Percentiles rank a stretch among this genome's conserved stretches.
Evolutionary conservation across 2,888 invertebrate genomes (phyloP).

Genomic region (Agonopterix heracliana): DNA sequence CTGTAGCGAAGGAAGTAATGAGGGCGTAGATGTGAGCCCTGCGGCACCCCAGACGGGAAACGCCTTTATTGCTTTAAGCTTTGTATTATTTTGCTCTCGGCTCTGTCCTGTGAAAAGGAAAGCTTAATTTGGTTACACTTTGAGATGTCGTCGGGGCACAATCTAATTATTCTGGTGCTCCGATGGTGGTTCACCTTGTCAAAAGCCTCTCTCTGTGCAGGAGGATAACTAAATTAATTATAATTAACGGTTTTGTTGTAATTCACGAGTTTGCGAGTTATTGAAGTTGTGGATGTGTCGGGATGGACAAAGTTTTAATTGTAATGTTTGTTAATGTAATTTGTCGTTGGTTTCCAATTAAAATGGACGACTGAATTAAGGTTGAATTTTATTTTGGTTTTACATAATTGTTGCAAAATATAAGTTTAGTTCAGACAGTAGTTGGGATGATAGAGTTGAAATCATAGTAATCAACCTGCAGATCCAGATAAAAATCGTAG

Average conservation of each 20-base stretch:
- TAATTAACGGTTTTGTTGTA: slow-evolving; percentile 37
- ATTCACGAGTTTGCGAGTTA: slow-evolving; percentile 5
- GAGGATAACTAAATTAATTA: slow-evolving; percentile 44
- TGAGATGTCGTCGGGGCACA: slow-evolving; percentile 72
- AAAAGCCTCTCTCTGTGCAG: slow-evolving; percentile 54
- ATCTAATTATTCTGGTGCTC: slow-evolving; percentile 66
- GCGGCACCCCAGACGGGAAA: slow-evolving; percentile 50
- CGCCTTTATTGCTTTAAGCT: slow-evolving; percentile 69
- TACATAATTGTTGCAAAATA: too few species aligned
- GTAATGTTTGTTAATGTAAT: slow-evolving; percentile 3
- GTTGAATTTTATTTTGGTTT: too few species aligned
- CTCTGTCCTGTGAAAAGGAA: slow-evolving; percentile 63
- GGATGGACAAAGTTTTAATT: slow-evolving; percentile 2
- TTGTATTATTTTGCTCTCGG: slow-evolving; percentile 70
- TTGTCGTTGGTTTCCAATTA: background rate
- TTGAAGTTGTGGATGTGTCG: slow-evolving; percentile 2
- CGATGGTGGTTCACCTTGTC: slow-evolving; percentile 56
- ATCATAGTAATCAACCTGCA: too few species aligned
- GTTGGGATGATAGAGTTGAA: too few species aligned
- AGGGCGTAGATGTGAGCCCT: slow-evolving; percentile 54
- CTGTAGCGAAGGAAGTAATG: slow-evolving; percentile 53
- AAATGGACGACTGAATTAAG: background rate
- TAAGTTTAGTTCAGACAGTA: too few species aligned
- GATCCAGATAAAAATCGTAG: too few species aligned
- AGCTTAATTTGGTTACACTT: slow-evolving; percentile 74